Evolutionary conservation across 2,113 vertebrate genomes (phyloP).

Genomic region (Microcebus jonahi): DNA sequence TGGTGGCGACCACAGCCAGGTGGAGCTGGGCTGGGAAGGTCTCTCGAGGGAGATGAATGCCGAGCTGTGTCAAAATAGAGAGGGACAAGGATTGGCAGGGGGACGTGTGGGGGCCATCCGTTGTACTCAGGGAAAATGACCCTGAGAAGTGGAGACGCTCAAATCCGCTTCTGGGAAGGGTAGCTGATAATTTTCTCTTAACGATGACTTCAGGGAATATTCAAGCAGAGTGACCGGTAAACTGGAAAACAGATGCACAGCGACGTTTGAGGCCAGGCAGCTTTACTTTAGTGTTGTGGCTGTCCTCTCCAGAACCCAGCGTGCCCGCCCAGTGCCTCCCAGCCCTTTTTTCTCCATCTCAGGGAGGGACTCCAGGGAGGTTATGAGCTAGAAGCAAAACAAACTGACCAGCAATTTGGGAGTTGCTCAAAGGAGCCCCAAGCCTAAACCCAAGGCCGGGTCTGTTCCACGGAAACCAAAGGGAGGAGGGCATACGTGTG

Average conservation of each 20-base stretch:
- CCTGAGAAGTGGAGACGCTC: not conserved
- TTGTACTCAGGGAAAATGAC: not conserved
- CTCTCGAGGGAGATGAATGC: rapidly evolving
- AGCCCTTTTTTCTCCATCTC: not conserved
- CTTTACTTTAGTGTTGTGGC: not conserved
- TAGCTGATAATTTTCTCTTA: not conserved
- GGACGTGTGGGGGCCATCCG: not conserved
- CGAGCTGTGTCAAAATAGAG: not conserved
- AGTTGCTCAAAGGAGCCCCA: not conserved
- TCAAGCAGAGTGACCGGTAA: not conserved
- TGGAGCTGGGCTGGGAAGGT: not conserved
- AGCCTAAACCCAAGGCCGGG: not conserved
- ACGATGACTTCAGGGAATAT: not conserved
- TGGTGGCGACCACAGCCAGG: rapidly evolving
- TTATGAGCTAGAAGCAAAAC: not conserved
- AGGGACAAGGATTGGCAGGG: not conserved
- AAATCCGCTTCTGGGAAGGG: not conserved
- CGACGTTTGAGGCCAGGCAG: not conserved
- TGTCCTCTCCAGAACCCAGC: not conserved
- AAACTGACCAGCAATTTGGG: not conserved
- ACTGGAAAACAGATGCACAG: not conserved
- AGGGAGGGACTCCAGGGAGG: not conserved
- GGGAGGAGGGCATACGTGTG: too few species aligned
- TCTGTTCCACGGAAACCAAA: not conserved
- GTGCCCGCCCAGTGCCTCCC: not conserved